Percentiles rank a stretch among this genome's conserved stretches.
These are phyloP conservation scores for Eupeodes luniger DNA, from an alignment of 2,888 invertebrate genomes.

Conservation along the genomic window DNA sequence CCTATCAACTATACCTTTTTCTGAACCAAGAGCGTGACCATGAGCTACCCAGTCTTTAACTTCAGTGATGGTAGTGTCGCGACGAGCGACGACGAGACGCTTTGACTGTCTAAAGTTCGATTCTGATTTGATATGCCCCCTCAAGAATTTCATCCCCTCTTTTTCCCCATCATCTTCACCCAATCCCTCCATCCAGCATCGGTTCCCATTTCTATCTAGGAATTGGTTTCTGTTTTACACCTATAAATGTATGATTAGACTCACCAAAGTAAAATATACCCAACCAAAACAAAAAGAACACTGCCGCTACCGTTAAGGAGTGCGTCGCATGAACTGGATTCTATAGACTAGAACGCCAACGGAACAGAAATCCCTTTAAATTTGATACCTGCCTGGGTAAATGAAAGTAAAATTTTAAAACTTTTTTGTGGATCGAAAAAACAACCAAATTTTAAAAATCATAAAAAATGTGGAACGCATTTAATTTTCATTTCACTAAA, in stretches of 20 bases:
- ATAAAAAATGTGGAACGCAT: no score
- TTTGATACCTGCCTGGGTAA: no score
- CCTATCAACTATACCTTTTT: neutral
- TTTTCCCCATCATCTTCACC: neutral
- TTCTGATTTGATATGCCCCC: constrained; percentile 32
- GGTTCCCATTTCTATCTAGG: constrained; percentile 16
- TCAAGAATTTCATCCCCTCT: constrained; percentile 20
- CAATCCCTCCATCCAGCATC: neutral
- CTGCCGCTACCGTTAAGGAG: neutral
- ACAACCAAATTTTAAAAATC: no score
- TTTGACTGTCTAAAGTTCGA: neutral
- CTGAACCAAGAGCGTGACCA: constrained; percentile 25
- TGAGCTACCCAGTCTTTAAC: constrained; percentile 23
- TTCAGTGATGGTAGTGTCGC: no score
- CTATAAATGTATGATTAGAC: constrained; percentile 48
- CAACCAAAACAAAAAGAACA: neutral
- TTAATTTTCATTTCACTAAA: no score
- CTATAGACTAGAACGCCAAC: neutral
- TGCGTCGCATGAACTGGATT: neutral
- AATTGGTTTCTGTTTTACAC: constrained; percentile 44
- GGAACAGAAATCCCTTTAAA: no score
- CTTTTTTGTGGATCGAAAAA: no score
- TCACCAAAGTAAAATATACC: neutral
- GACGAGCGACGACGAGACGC: neutral
- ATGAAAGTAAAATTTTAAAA: no score